phyloP scores from a whole-genome alignment of 2,797 vertebrate species.

The Leptodactylus fallax region DNA sequence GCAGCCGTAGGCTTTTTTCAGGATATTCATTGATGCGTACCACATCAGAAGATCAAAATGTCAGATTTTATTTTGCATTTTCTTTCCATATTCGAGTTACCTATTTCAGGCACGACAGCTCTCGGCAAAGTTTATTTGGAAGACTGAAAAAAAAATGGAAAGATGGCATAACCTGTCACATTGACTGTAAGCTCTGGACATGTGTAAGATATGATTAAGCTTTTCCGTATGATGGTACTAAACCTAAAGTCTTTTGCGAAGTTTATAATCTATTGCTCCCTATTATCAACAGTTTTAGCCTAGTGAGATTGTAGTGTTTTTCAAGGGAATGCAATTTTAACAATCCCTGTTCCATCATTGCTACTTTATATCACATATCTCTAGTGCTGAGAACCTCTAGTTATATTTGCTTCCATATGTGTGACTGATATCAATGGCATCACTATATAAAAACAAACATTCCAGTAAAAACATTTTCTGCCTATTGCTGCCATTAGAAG shows the following conservation, averaged over 20 bases:
- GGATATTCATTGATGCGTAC: conserved; percentile 40
- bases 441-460: no score
- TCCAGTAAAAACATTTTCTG: no score
- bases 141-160: background rate
- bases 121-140: conserved; percentile 20
- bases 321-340: background rate
- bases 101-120: conserved; percentile 42
- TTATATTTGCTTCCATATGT: no score
- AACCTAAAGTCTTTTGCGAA: background rate
- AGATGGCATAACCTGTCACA: background rate
- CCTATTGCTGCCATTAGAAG: no score
- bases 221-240: background rate
- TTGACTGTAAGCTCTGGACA: background rate
- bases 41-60: conserved; percentile 50
- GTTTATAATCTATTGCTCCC: background rate
- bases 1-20: conserved; percentile 38
- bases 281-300: background rate
- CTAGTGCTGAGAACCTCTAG: no score
- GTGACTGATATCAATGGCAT: no score
- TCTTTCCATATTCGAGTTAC: conserved; percentile 5
- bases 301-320: no score
- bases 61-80: conserved; percentile 41
- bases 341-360: background rate
- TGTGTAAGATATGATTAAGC: background rate
- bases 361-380: background rate